Base-by-base conservation (phyloP, 2,113 vertebrate genomes). In the Etheostoma spectabile region DNA sequence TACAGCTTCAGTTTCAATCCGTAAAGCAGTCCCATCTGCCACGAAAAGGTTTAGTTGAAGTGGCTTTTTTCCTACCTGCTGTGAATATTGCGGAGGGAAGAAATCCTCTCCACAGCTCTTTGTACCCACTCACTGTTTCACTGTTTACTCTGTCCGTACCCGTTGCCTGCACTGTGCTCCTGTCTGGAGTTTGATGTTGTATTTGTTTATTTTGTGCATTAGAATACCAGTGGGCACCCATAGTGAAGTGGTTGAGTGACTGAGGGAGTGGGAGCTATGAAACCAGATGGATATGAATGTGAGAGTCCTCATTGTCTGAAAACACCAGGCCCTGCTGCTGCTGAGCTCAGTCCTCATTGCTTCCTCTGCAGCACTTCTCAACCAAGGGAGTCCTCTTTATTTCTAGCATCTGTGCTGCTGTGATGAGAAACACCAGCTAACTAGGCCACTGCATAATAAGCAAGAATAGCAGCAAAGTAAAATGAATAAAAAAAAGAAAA, bases 381-480 rank as follows among this genome's bases (percentile, higher is more conserved):
- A 85, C 76, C 35, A 65, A 88, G 89, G 87, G 84, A 88, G 82
- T 90, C 84, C 91, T 92, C 77, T 92, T 89, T 86, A 91, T 89
- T 92, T 89, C 86, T 79, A 88, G 92, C 91, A 85, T 93, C 91
- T 93, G 88, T 80, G 87, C 87, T 82, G 78, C 42, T 42, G 67
- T 82, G 89, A 92, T 91, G 91, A 92, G 89, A 91, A 93, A 91
- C 91, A 89, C 83, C 87, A 66, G 85, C 91, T 92, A 94, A 94
- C 90, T 94, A 93, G 92, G 93, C 84, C 93, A 93, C 90, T 87
- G 94, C 94, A 92, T 94, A 93, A 92, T 93, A 92, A 93, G 92
- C 90, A 85, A 88, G 89, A 92, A 88, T 86, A 91, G 85, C 88
- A 86, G 88, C 63, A 79, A 87, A 90, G 86, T 64, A 56, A 83